Evolutionary conservation across 2,113 vertebrate genomes (phyloP).

Genomic region (Ellobius talpinus): DNA sequence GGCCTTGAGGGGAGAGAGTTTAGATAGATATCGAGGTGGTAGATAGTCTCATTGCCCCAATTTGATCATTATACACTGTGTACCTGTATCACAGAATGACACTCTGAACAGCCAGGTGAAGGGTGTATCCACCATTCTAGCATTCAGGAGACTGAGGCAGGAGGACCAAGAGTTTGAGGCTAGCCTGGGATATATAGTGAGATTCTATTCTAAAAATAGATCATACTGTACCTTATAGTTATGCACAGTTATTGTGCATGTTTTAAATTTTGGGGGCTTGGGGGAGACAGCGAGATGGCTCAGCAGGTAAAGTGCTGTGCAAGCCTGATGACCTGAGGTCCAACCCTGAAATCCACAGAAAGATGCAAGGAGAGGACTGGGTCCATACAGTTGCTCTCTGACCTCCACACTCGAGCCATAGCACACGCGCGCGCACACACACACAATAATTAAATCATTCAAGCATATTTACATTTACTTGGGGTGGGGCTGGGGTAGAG

Average conservation of each 20-base stretch:
- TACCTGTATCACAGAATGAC: not conserved
- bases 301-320: not conserved
- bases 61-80: not conserved
- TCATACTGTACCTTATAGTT: not conserved
- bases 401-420: not conserved
- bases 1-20: not conserved
- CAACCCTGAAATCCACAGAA: not conserved
- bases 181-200: not conserved
- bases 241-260: not conserved
- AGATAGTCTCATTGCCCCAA: no score
- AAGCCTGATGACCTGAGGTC: not conserved
- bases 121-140: not conserved
- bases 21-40: not conserved
- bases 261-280: not conserved
- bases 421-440: fast-evolving
- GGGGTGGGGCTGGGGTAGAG: not conserved
- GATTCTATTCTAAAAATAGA: not conserved
- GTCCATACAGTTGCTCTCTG: not conserved
- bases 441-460: no score
- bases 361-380: not conserved
- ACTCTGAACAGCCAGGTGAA: not conserved
- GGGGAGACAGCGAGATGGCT: not conserved
- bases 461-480: not conserved
- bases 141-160: not conserved
- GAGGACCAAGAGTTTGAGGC: not conserved